A percentile compares a stretch with the other conserved stretches of the same genome.
These are phyloP conservation scores for Drosophila ezoana DNA, from an alignment of 2,888 invertebrate genomes.

Conservation along the genomic window DNA sequence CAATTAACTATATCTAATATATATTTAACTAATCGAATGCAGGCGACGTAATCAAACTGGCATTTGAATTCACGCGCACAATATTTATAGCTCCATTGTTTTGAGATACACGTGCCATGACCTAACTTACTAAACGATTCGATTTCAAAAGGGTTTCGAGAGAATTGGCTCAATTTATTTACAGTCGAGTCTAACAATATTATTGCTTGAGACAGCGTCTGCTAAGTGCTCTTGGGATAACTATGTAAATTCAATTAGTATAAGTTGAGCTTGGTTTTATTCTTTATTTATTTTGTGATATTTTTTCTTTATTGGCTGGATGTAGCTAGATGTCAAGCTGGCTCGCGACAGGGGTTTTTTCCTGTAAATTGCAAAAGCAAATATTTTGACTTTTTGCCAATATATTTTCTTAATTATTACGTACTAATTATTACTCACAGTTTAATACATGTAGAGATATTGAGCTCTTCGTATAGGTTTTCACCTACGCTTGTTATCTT, in stretches of 20 bases:
- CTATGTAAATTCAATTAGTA: constrained; percentile 3
- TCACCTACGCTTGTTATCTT: too few relatives aligned
- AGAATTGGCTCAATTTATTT: constrained; percentile 21
- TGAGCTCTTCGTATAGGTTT: too few relatives aligned
- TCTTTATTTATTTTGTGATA: neutral
- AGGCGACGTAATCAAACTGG: constrained; percentile 31
- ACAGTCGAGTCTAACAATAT: neutral
- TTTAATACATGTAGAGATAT: too few relatives aligned
- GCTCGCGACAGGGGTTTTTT: too few relatives aligned
- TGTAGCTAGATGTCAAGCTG: too few relatives aligned
- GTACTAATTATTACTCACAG: too few relatives aligned
- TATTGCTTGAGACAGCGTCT: constrained; percentile 8
- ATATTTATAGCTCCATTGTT: constrained; percentile 70
- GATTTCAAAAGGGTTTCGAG: constrained; percentile 1
- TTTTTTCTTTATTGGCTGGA: too few relatives aligned
- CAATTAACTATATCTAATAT: constrained; percentile 35
- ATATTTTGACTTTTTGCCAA: too few relatives aligned
- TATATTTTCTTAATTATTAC: too few relatives aligned
- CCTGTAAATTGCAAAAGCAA: too few relatives aligned
- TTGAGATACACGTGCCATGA: constrained; percentile 58
- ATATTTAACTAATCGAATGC: constrained; percentile 29
- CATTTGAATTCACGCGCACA: constrained; percentile 44
- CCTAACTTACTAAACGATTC: constrained; percentile 62
- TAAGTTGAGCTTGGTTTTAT: neutral
- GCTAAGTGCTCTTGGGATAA: constrained; percentile 6